Evolutionary conservation across 1,140 invertebrate species (phyloP).

Genomic region (Pseudachorutes palmiensis): DNA sequence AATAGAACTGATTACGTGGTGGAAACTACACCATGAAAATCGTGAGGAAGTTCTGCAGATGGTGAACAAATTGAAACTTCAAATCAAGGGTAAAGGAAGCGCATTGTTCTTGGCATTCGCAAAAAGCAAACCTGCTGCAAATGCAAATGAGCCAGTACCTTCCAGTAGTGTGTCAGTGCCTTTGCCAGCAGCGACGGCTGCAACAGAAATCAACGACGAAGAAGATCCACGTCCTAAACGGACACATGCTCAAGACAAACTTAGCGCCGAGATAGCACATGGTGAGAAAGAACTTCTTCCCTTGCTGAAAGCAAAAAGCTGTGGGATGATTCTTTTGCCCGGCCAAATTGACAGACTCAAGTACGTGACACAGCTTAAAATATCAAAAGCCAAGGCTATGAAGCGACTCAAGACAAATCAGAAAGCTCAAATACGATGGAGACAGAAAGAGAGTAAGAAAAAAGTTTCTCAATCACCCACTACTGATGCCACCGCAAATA

Average conservation of each 20-base stretch:
- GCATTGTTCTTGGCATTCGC: neutral
- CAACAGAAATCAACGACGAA: too few species aligned
- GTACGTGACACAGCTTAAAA: neutral
- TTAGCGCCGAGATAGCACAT: neutral
- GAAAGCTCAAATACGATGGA: neutral
- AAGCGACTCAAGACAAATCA: neutral
- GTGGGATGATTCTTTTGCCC: neutral
- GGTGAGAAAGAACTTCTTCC: neutral
- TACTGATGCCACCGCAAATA: neutral
- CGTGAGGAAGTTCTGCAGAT: neutral
- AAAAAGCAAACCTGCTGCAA: neutral
- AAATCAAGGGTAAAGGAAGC: neutral
- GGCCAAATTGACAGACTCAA: neutral
- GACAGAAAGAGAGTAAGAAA: neutral
- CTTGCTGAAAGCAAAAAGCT: neutral
- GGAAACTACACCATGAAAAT: neutral
- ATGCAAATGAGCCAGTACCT: neutral
- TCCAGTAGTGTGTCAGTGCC: too few species aligned
- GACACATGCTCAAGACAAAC: neutral
- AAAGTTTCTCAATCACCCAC: neutral
- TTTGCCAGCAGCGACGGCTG: too few species aligned
- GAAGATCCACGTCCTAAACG: too few species aligned
- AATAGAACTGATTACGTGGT: neutral
- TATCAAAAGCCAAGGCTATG: neutral
- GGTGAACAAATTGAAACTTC: neutral